Base-by-base conservation (phyloP, 92 coral and sea anemone genomes). In the Actinostola sp. region DNA sequence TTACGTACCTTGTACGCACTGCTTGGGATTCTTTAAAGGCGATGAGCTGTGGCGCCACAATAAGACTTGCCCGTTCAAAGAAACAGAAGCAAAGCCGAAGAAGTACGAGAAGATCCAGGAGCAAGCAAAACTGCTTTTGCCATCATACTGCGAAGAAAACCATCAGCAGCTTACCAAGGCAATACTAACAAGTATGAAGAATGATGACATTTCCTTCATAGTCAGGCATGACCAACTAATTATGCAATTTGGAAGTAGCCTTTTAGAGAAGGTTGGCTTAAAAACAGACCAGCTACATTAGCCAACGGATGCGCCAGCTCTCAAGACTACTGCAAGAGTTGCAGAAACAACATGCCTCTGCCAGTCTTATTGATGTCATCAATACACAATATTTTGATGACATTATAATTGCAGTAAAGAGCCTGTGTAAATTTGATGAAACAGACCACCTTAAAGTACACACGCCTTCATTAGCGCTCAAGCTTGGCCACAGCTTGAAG, bases 281-380 rank as follows among this genome's bases (percentile, higher is more conserved):
- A 5, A 10, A 44, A 15, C 54, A 81, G 16, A 53, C 75, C 0
- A 43, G 65, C 16, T 63, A 73, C 42, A 62, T 66, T 3, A 75
- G 83, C 13, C 91, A 86, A 25, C 52, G 82, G 43, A 86, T 76
- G 80, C 67, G 76, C 9, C 75, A 81, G 68, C 63, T 81, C 19
- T 80, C 65, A 29, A 79, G 29, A 46, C 63, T 35, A 0, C 60
- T 14, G 1, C 3, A 0, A 15, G 41, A 50, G 5, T 11, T 44
- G 1, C 31, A 32, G 7, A 33, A 44, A 17, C 2, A 32, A 32
- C 17, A 32, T 28, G 36, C 8, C 29, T 29, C 66, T n/a, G 0
- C 29, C 2, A 4, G 3, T 7, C 41, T 66, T 0, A 24, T 32
- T 9, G 55, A 55, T 7, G 66, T 21, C 32, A 65, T 76, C 1